These are phyloP conservation scores for Vespertilio murinus DNA, from an alignment of 2,797 vertebrate species.

Conservation along the genomic window DNA sequence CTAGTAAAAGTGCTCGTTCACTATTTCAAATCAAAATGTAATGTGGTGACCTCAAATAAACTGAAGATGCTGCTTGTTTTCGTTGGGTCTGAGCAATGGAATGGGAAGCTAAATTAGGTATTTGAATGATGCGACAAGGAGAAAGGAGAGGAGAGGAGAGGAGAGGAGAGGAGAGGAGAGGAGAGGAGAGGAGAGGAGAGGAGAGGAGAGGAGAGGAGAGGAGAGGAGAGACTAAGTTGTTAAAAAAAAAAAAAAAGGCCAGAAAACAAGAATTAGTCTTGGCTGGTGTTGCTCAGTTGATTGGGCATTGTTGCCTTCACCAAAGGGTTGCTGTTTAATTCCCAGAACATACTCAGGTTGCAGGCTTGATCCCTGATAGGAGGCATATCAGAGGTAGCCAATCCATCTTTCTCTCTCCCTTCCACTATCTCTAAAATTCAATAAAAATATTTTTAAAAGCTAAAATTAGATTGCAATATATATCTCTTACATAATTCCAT, in stretches of 20 bases:
- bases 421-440: too few species aligned
- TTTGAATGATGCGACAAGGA: background rate
- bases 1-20: background rate
- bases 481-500: background rate
- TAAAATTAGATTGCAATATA: background rate
- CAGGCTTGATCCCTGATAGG: too few species aligned
- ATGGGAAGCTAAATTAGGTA: background rate
- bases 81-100: background rate
- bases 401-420: too few species aligned
- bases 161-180: too few species aligned
- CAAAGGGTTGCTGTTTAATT: too few species aligned
- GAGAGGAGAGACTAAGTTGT: background rate
- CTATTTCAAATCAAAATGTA: background rate
- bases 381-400: too few species aligned
- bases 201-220: too few species aligned
- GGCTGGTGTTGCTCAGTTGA: too few species aligned
- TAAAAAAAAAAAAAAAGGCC: background rate
- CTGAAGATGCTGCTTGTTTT: background rate
- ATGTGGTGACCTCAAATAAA: background rate
- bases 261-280: too few species aligned
- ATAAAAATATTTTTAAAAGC: background rate
- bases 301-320: too few species aligned
- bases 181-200: background rate
- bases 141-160: too few species aligned
- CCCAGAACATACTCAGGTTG: too few species aligned